Evolutionary conservation across 2,113 vertebrate species (phyloP).

Genomic region (Oncorhynchus nerka): DNA sequence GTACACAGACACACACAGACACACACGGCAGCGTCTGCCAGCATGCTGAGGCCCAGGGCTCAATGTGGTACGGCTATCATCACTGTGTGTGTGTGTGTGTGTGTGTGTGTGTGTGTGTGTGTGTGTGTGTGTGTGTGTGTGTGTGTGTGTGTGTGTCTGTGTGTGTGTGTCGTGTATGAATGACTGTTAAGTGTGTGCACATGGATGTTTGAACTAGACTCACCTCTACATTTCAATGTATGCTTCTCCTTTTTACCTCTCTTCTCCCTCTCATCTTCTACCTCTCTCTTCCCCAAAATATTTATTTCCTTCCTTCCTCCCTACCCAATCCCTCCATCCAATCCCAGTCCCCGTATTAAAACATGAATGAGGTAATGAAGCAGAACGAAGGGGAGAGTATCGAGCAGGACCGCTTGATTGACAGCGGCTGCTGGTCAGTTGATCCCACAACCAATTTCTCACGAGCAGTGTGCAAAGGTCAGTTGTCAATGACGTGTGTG

Average conservation of each 20-base stretch:
- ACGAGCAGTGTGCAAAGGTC: constrained; percentile 41
- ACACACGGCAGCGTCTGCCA: constrained; percentile 12
- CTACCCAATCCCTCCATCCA: background rate
- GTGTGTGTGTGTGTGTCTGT: constrained; percentile 2
- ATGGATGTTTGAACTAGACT: constrained; percentile 7
- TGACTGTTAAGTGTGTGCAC: constrained; percentile 11
- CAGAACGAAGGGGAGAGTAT: constrained; percentile 18
- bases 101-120: constrained; percentile 5
- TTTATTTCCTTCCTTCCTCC: background rate
- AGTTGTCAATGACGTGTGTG: constrained; percentile 33
- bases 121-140: background rate
- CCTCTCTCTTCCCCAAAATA: background rate
- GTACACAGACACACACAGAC: background rate
- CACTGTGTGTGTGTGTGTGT: constrained; percentile 17
- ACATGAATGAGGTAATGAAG: constrained; percentile 18
- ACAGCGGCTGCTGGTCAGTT: constrained; percentile 52
- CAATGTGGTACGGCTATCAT: constrained; percentile 38
- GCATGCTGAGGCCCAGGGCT: constrained; percentile 27
- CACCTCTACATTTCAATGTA: background rate
- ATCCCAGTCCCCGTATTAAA: background rate
- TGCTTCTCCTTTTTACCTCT: too few species aligned
- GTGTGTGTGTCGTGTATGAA: constrained; percentile 5
- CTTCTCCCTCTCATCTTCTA: too few species aligned
- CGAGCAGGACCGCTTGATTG: constrained; percentile 40
- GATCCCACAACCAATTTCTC: constrained; percentile 33